Conservation (phyloP, 2,113 vertebrate genomes). For the Maccullochella peelii region DNA sequence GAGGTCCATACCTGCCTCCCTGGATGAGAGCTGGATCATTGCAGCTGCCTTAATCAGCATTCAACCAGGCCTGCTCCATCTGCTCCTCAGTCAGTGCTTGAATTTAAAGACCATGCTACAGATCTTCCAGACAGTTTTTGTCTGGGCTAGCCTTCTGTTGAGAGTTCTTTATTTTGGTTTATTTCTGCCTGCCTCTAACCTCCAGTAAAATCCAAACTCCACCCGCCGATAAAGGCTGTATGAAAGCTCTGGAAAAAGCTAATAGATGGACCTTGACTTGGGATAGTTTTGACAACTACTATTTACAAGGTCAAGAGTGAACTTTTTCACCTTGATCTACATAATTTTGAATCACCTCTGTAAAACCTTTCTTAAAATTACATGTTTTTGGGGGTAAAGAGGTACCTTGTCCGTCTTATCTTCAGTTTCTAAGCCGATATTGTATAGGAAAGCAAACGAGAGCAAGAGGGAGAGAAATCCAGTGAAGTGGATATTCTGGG, state of each 20-base stretch:
- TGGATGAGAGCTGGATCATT: too few relatives aligned
- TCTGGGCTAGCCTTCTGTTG: neutral
- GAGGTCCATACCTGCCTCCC: too few relatives aligned
- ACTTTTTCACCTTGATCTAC: neutral
- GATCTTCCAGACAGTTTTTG: neutral
- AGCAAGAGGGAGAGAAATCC: constrained; percentile 5
- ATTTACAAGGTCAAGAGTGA: neutral
- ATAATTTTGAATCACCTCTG: neutral
- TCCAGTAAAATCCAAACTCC: neutral
- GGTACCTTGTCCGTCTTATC: neutral
- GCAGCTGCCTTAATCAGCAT: too few relatives aligned
- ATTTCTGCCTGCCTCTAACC: neutral
- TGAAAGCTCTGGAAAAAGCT: neutral
- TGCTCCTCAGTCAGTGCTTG: neutral
- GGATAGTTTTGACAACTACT: neutral
- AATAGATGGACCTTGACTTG: neutral
- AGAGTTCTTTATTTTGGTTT: neutral
- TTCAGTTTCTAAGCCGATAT: neutral
- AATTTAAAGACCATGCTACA: too few relatives aligned
- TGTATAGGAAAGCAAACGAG: constrained; percentile 13
- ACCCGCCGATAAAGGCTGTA: neutral
- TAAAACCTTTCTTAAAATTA: neutral
- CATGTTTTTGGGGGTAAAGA: neutral
- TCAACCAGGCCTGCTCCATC: neutral
- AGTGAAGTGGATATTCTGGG: constrained; percentile 26